Base-by-base conservation (phyloP, 2,888 invertebrate species). In the Seira sanloemensis region DNA sequence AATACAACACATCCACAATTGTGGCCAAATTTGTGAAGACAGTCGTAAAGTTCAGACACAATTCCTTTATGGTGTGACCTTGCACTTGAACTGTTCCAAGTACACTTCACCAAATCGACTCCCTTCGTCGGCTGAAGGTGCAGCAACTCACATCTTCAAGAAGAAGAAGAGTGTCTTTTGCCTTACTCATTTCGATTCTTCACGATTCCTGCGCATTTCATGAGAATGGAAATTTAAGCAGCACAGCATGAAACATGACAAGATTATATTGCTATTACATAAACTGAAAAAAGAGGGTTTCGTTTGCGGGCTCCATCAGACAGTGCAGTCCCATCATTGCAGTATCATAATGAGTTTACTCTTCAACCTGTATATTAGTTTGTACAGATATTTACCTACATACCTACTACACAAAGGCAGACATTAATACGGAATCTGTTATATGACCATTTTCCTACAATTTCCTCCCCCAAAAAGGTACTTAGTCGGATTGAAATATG, bases 41-140 rank as follows among this genome's bases (percentile, higher is more conserved):
- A 25, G 19, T 21, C 71, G 4, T n/a, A 27, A 72, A 50, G 23
- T 18, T 27, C 26, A 69, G 7, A 37, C 12, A 19, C 37, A 19
- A 21, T 18, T 46, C 24, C 65, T 23, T 46, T 19, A 62, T 24
- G 19, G 46, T 16, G 25, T 68, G 80, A 80, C 80, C 80, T 80
- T 80, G 80, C 80, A 80, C 80, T 80, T 80, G 80, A 80, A 80
- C 80, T 75, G 69, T 65, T 75, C 80, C 80, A 80, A 80, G 26
- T 19, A 71, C 25, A 73, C 54, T 12, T 37, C 37, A 37, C 37
- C 12, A 25, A 25, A 19, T 26, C 18, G 26, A 37, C 18, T 23
- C 12, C 54, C 9, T 5, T 73, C 26, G 4, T 18, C 16, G 26
- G 71, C 21, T 58, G 18, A 18, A n/a, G n/a, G 24, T 37, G 26